Conservation (phyloP, 2,888 invertebrate genomes). For the Sympetrum striolatum region DNA sequence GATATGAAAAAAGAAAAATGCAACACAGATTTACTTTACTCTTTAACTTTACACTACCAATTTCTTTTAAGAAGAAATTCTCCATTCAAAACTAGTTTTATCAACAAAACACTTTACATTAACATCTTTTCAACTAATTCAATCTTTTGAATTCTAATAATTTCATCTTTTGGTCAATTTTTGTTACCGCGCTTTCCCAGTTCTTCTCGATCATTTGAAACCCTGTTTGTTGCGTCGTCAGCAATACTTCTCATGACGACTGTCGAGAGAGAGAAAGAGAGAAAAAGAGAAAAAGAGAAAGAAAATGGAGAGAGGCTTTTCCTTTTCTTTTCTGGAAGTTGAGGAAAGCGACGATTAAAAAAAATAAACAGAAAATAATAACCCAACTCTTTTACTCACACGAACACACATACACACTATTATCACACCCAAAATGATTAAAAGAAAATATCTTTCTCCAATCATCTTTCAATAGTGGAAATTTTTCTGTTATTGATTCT, state of each 20-base stretch:
- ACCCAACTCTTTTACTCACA: slow-evolving; percentile 30
- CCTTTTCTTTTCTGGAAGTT: slow-evolving; percentile 26
- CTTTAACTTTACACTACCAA: slow-evolving; percentile 12
- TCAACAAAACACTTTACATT: neutral
- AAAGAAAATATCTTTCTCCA: slow-evolving; percentile 10
- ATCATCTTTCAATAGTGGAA: slow-evolving; percentile 3
- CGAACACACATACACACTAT: slow-evolving; percentile 33
- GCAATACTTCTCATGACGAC: slow-evolving; percentile 39
- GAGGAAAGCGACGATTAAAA: slow-evolving; percentile 27
- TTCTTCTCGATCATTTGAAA: slow-evolving; percentile 12
- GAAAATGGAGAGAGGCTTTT: slow-evolving; percentile 1
- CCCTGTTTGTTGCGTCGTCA: slow-evolving; percentile 34
- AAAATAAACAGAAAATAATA: slow-evolving; percentile 31
- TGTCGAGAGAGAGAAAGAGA: slow-evolving; percentile 24
- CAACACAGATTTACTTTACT: slow-evolving; percentile 32
- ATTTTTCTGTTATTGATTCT: neutral
- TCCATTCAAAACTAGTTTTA: neutral
- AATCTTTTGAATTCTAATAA: neutral
- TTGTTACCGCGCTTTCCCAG: slow-evolving; percentile 28
- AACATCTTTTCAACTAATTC: neutral
- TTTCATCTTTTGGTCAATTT: slow-evolving; percentile 16
- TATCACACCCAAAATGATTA: slow-evolving; percentile 29
- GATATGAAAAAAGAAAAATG: slow-evolving; percentile 18
- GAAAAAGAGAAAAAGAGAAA: slow-evolving; percentile 11
- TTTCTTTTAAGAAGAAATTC: slow-evolving; percentile 30